These are phyloP conservation scores for Taenaris catops DNA, from an alignment of 2,888 invertebrate genomes.

Conservation along the genomic window DNA sequence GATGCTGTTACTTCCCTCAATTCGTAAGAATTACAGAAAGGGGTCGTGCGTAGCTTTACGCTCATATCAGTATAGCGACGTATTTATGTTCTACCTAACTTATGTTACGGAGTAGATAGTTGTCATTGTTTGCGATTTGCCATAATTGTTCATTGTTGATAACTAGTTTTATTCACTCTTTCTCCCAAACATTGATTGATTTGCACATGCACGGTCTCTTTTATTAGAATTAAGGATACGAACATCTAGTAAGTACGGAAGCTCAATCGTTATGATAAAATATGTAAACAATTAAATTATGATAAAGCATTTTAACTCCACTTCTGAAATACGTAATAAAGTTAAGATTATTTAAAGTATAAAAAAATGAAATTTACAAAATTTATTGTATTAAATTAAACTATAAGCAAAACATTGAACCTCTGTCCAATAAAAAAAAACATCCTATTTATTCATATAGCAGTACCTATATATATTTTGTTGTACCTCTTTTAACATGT, in stretches of 20 bases:
- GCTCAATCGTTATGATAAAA: conserved; percentile 49
- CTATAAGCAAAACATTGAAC: too few relatives aligned
- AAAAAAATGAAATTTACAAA: too few relatives aligned
- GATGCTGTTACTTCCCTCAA: conserved; percentile 33
- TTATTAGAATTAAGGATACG: conserved; percentile 48
- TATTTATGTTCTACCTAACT: conserved; percentile 41
- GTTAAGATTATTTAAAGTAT: too few relatives aligned
- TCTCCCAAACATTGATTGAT: conserved; percentile 44
- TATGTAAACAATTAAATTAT: conserved; percentile 32
- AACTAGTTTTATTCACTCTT: conserved; percentile 55
- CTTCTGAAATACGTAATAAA: conserved; percentile 27
- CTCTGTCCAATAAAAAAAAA: background rate
- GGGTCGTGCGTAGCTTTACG: conserved; percentile 44
- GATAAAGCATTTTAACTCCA: conserved; percentile 38
- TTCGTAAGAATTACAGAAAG: conserved; percentile 17
- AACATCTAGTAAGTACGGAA: conserved; percentile 56
- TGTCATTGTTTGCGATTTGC: conserved; percentile 61
- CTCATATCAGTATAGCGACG: conserved; percentile 58
- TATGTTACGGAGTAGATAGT: conserved; percentile 60
- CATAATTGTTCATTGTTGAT: conserved; percentile 69
- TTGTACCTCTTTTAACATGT: conserved; percentile 23
- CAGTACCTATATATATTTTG: conserved; percentile 18
- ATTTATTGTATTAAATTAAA: too few relatives aligned
- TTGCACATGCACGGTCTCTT: conserved; percentile 66
- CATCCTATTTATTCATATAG: too few relatives aligned